A percentile compares a stretch with the other conserved stretches of the same genome.
These are phyloP conservation scores for Anguilla marmorata DNA, from an alignment of 2,797 vertebrate genomes.

Conservation along the genomic window DNA sequence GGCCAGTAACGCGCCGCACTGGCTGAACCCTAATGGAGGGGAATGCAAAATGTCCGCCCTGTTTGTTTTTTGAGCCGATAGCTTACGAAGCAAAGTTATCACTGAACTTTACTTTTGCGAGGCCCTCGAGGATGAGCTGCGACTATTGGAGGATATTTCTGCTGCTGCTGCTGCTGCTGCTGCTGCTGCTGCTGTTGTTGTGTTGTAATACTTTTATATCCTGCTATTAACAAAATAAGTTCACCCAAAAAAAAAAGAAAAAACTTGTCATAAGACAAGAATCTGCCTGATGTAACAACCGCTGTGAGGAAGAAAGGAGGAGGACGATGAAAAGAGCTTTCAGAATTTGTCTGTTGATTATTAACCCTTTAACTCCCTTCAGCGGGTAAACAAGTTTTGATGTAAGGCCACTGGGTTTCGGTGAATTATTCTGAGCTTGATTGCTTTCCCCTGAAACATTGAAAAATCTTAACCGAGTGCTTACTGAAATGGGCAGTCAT, in stretches of 20 bases:
- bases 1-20: neutral
- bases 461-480: neutral
- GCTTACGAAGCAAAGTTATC: neutral
- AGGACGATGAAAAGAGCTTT: neutral
- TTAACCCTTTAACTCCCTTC: neutral
- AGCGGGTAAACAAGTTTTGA: neutral
- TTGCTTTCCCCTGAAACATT: neutral
- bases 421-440: neutral
- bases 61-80: neutral
- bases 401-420: neutral
- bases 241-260: neutral
- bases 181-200: neutral
- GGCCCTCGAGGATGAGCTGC: neutral
- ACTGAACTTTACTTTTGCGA: neutral
- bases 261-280: neutral
- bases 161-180: neutral
- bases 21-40: neutral
- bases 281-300: neutral
- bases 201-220: neutral
- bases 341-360: neutral
- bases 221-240: neutral
- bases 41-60: neutral
- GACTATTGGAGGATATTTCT: neutral
- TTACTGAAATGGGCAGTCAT: neutral
- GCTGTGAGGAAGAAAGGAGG: neutral